phyloP scores from a whole-genome alignment of 2,113 vertebrate species.

The Physeter macrocephalus region DNA sequence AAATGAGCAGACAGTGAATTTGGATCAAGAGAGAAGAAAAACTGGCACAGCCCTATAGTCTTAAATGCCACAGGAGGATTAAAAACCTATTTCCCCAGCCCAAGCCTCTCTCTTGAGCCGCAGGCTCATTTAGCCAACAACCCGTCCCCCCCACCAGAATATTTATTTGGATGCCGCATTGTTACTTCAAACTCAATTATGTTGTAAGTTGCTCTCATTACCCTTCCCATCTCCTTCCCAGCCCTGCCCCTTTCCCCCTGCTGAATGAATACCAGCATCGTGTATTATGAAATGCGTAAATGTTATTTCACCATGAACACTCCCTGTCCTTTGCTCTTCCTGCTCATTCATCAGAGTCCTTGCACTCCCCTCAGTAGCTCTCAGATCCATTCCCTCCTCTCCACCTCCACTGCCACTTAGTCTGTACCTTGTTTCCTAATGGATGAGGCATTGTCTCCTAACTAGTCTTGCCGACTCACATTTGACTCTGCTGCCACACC shows the following conservation, averaged over 20 bases:
- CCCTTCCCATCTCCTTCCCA: background rate
- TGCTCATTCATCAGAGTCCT: background rate
- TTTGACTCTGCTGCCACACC: background rate
- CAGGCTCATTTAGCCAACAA: background rate
- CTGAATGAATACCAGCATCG: background rate
- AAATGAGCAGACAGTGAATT: background rate
- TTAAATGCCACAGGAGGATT: background rate
- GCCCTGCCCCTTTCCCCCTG: background rate
- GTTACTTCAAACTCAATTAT: background rate
- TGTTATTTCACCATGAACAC: no score
- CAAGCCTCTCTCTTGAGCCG: background rate
- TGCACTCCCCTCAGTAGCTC: background rate
- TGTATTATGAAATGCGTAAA: background rate
- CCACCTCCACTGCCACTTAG: rapidly evolving
- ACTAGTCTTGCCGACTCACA: no score
- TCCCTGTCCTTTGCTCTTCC: background rate
- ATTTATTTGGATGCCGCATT: background rate
- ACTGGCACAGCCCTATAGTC: background rate
- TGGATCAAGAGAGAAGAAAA: background rate
- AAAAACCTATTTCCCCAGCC: background rate
- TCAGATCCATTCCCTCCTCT: background rate
- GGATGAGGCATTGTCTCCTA: background rate
- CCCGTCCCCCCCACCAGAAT: background rate
- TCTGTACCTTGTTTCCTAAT: background rate
- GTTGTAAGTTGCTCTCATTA: background rate